Evolutionary conservation across 2,888 invertebrate genomes (phyloP), one percentile per base, ranked within the genome.

Genomic region (Argynnis bischoffii): DNA sequence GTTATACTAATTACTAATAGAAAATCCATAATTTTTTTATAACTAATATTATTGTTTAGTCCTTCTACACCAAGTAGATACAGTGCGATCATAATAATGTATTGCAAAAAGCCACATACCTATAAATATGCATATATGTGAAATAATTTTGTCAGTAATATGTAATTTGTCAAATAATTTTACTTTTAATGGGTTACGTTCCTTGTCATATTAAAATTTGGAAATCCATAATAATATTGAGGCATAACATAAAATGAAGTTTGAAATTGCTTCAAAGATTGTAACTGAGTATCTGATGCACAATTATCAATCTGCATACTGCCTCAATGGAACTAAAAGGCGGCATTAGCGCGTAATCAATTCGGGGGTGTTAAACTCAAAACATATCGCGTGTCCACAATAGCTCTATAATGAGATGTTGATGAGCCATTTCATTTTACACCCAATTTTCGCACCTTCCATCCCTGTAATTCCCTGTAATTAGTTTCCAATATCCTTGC

Each of bases 361-460:
- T 69, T 67, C 69, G 66, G 41, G 68, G 66, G 72, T 72, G 73
- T 73, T 74, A 70, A 72, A 72, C 72, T 69, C 64, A 53, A 66
- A 66, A 69, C 60, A 67, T 56, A 72, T 77, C 74, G 75, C 77
- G 76, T 76, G 75, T 74, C 72, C 64, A 69, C 69, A 75, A 74
- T 74, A 69, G 72, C 67, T 73, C 65, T 70, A 74, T 79, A 79
- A 79, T 79, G 74, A 78, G 75, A 75, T 74, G 74, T 66, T 78
- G 76, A 79, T 78, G 76, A 74, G 69, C 69, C 76, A 74, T 76
- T 78, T 75, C 78, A 78, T 82, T 86, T 85, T 87, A 85, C 90
- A 89, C 89, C 83, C 83, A 88, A 89, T 90, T 86, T 88, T 88
- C 84, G 83, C 89, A 85, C 86, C 85, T 87, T 76, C 76, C 75